A percentile compares a stretch with the other conserved stretches of the same genome.
phyloP scores from a whole-genome alignment of 2,888 invertebrate species.

The Drosophila engyochracea region DNA sequence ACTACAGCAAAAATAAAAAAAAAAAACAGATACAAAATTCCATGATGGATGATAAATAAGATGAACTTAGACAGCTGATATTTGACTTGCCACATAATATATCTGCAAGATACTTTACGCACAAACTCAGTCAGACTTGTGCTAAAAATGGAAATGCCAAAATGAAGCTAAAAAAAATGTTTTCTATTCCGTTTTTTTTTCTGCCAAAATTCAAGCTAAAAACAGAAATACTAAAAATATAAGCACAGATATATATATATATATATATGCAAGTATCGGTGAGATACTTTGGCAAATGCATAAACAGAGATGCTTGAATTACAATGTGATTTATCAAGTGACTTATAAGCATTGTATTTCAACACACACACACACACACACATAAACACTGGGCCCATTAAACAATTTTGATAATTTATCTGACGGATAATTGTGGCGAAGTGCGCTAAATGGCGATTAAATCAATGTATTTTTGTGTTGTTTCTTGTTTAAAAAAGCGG shows the following conservation, averaged over 20 bases:
- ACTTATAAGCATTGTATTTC: constrained; percentile 11
- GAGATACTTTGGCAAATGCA: constrained; percentile 41
- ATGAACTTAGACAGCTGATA: background rate
- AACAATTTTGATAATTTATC: constrained; percentile 66
- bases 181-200: background rate
- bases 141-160: constrained; percentile 29
- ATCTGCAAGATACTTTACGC: background rate
- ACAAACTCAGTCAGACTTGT: background rate
- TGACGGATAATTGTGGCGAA: constrained; percentile 61
- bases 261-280: constrained; percentile 19
- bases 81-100: too few relatives aligned
- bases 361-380: constrained; percentile 17
- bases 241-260: background rate
- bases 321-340: constrained; percentile 25
- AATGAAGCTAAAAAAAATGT: constrained; percentile 4
- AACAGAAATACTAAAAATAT: constrained; percentile 41
- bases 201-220: constrained; percentile 47
- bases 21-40: background rate
- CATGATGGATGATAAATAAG: background rate
- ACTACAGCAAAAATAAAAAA: background rate
- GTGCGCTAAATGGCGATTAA: constrained; percentile 50
- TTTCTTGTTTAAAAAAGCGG: constrained; percentile 24
- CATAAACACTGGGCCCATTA: constrained; percentile 39
- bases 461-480: constrained; percentile 46
- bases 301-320: constrained; percentile 20